Evolutionary conservation across 35 echinoderm and acorn worm genomes (phyloP), one percentile per base, ranked within the genome.

Genomic region (Ophiothrix spiculata): DNA sequence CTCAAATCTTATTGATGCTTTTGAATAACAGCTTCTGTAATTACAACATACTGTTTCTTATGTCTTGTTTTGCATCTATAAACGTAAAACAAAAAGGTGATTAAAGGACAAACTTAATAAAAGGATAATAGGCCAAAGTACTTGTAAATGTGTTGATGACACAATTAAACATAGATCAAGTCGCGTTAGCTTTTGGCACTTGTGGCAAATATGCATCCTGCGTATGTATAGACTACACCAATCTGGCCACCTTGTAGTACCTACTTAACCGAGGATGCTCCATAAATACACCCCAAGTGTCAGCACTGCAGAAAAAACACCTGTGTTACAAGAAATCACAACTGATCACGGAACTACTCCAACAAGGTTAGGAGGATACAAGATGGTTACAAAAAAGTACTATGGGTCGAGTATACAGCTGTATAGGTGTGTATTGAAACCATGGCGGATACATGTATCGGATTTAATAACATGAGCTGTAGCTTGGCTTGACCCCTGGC

Each of bases 121-220:
- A n/a, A 69, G 23, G 60, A 69, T 28, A 69, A 69, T 28, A 69
- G 60, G 60, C 60, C 60, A 28, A 69, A 69, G 60, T 69, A 69
- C 60, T 69, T 69, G 60, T 69, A 69, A n/a, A 69, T 69, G 60
- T 69, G 60, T 69, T 69, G 10, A 69, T 69, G 17, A 12, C 60
- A 69, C 60, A 69, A 69, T 69, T 69, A 69, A 69, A 69, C 60
- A 69, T 69, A n/a, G 60, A 69, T 69, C 60, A 69, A 28, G 60
- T 28, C 3, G 60, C 60, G 29, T 69, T 69, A 69, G 60, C 16
- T 69, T 69, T n/a, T 25, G 60, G 60, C 29, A 69, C 60, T 69
- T 69, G 29, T 69, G 25, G 60, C 60, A 69, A 6, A 15, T 2
- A 25, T n/a, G 23, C 60, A 69, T 69, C 60, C 60, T 69, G 3